Evolutionary conservation across 1,140 invertebrate genomes (phyloP).

Genomic region (Cryptotermes secundus): DNA sequence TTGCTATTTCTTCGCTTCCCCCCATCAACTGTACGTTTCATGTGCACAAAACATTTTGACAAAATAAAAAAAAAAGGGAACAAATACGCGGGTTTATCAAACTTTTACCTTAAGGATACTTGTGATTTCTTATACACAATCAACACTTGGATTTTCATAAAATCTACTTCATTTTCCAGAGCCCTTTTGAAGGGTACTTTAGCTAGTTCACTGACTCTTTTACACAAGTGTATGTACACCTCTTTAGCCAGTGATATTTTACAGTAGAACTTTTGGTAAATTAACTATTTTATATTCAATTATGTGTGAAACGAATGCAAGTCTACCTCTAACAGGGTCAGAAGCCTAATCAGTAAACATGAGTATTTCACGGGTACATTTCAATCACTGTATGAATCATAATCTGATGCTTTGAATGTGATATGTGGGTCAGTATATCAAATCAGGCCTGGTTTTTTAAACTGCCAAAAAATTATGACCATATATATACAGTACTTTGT

Average conservation of each 20-base stretch:
- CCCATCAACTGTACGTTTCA: background rate
- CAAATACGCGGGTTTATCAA: slow-evolving; percentile 22
- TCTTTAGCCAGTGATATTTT: background rate
- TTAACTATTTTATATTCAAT: background rate
- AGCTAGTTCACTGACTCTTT: background rate
- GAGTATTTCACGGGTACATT: too few species aligned
- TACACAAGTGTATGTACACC: background rate
- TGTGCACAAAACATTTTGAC: slow-evolving; percentile 22
- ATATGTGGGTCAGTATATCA: background rate
- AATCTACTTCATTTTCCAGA: slow-evolving; percentile 21
- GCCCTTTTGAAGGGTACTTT: background rate
- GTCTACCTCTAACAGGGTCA: too few species aligned
- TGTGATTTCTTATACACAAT: slow-evolving; percentile 25
- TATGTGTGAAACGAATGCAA: background rate
- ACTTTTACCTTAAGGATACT: background rate
- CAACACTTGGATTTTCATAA: background rate
- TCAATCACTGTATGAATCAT: background rate
- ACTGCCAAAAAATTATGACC: background rate
- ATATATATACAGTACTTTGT: slow-evolving; percentile 14
- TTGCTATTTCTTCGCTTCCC: background rate
- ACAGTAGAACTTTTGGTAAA: background rate
- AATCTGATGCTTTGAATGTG: slow-evolving; percentile 19
- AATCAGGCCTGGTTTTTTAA: slow-evolving; percentile 5
- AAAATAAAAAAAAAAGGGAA: background rate
- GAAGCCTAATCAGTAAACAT: too few species aligned